Evolutionary conservation across 2,797 vertebrate genomes (phyloP), one percentile per base, ranked within the genome.

Genomic region (Taeniopygia guttata): DNA sequence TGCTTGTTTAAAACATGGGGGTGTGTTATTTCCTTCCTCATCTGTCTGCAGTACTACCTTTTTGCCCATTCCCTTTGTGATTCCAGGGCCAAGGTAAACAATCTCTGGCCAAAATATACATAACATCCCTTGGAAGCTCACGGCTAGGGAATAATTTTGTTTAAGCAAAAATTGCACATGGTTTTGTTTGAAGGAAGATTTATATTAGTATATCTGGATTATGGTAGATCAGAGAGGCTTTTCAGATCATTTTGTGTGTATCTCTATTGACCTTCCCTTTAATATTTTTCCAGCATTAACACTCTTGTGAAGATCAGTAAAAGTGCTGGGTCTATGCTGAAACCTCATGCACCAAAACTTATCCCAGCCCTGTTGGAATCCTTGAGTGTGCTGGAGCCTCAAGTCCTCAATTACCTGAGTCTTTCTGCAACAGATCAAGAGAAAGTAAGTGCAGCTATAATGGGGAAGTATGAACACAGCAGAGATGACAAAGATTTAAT

Each of bases 231-330:
- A 51, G 38, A 79, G 34, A 60, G 10, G 8, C 27, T 91, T 84
- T 89, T 59, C 26, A 80, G 10, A 17, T 62, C 27, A 73, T 23
- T 40, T 23, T 64, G 7, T 55, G 29, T 58, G 34, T 84, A 58
- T 94, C 22, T 89, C 8, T 70, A 19, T 45, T 91, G 82, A 91
- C 69, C 6, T 87, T 43, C 6, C 13, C 25, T 87, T 88, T 81
- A 13, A 43, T 93, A 7, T 51, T 66, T 81, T 96, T 86, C 7
- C 73, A 99, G 99, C 95, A 99, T 99, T 96, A 99, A 99, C 93
- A 99, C 99, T 34, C 98, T 99, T 87, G 99, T 99, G 96, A 99
- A 99, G 98, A 99, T 99, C 68, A 99, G 99, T 96, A 99, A 99
- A 97, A 99, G 98, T 55, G 99, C 99, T 15, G 99, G 99, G 14